Evolutionary conservation across 1,140 invertebrate genomes (phyloP).

Genomic region (Meloidogyne floridensis): DNA sequence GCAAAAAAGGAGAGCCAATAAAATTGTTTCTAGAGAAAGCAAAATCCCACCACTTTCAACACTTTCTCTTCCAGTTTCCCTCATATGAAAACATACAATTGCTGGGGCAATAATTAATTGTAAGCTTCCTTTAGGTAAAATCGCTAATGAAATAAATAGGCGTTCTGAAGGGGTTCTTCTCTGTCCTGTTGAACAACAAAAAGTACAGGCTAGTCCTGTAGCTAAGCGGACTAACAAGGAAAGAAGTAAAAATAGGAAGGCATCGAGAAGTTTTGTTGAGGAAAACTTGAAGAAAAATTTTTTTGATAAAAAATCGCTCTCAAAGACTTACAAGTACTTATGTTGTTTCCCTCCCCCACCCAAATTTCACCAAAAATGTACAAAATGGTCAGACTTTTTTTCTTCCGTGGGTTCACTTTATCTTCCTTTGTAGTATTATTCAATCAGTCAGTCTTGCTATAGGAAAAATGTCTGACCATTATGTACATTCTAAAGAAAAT

Average conservation of each 20-base stretch:
- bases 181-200: constrained; percentile 26
- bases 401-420: background rate
- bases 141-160: constrained; percentile 48
- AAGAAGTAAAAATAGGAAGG: constrained; percentile 47
- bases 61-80: background rate
- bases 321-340: background rate
- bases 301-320: background rate
- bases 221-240: constrained; percentile 47
- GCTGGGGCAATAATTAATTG: constrained; percentile 34
- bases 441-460: background rate
- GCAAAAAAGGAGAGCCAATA: constrained; percentile 48
- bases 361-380: no score
- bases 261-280: constrained; percentile 44
- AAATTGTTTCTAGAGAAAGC: constrained; percentile 34
- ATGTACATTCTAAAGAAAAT: no score
- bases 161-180: constrained; percentile 41
- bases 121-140: constrained; percentile 58
- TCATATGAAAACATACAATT: constrained; percentile 14
- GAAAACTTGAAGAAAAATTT: constrained; percentile 34
- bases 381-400: no score
- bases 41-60: constrained; percentile 30
- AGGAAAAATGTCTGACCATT: no score
- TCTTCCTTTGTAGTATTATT: no score
- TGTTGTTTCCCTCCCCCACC: no score
- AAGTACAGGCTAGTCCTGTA: constrained; percentile 6